Evolutionary conservation across 2,113 vertebrate species (phyloP).

Genomic region (Callocephalon fimbriatum): DNA sequence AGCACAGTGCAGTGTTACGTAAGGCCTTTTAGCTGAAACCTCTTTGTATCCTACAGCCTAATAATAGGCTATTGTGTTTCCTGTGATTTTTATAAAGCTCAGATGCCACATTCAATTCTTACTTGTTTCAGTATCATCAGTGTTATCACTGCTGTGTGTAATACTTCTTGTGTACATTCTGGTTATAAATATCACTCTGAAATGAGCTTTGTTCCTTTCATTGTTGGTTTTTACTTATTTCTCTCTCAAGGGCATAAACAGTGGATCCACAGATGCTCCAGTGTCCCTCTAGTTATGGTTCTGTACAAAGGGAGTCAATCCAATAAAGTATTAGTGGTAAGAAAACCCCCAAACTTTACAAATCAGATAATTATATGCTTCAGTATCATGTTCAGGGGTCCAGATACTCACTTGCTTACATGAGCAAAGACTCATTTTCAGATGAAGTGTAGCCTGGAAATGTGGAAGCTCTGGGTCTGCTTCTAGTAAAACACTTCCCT

Average conservation of each 20-base stretch:
- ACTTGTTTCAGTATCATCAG: not conserved
- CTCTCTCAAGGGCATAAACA: not conserved
- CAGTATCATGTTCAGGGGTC: not conserved
- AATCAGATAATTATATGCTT: not conserved
- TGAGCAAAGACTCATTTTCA: not conserved
- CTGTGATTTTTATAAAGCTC: not conserved
- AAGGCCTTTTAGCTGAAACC: not conserved
- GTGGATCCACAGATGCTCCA: not conserved
- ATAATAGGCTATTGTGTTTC: slow-evolving; percentile 30
- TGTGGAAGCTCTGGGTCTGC: not conserved
- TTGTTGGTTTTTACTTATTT: not conserved
- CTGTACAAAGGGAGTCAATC: not conserved
- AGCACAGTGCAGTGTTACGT: not conserved
- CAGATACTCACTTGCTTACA: not conserved
- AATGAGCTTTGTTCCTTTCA: not conserved
- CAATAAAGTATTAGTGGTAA: not conserved
- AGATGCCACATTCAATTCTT: not conserved
- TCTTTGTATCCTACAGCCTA: slow-evolving; percentile 13
- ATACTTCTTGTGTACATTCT: not conserved
- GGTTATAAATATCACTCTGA: not conserved
- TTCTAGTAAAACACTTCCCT: not conserved
- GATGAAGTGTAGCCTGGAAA: not conserved
- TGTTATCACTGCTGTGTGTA: not conserved
- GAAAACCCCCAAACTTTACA: not conserved
- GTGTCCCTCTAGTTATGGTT: not conserved